Conservation (phyloP, 1,140 invertebrate genomes). For the Drosophila obscura region DNA sequence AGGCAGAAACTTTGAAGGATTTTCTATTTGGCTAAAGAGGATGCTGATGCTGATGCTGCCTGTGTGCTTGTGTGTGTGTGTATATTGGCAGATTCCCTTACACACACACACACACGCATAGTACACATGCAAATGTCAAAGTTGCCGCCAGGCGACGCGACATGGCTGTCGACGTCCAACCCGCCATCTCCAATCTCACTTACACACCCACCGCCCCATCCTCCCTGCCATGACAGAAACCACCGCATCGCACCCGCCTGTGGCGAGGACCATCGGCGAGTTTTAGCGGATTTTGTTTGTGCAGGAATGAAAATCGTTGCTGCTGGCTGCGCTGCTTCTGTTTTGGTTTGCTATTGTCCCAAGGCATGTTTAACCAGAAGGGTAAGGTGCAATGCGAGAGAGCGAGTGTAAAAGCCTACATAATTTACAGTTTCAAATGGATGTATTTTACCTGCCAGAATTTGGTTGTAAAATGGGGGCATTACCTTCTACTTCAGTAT, state of each 20-base stretch:
- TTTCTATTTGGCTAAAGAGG: conserved; percentile 24
- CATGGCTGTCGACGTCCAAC: conserved; percentile 36
- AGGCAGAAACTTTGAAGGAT: conserved; percentile 37
- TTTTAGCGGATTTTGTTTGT: conserved; percentile 56
- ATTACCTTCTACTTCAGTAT: too few species aligned
- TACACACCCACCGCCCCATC: background rate
- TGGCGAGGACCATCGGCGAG: conserved; percentile 41
- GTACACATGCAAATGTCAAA: conserved; percentile 58
- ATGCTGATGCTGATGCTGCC: conserved; percentile 36
- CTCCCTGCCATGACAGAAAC: conserved; percentile 1
- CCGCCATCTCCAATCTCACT: background rate
- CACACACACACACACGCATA: conserved; percentile 27
- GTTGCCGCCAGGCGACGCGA: conserved; percentile 16
- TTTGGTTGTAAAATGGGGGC: too few species aligned
- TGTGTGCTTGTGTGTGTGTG: conserved; percentile 11
- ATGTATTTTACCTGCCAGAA: too few species aligned
- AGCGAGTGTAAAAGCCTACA: background rate
- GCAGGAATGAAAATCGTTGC: conserved; percentile 41
- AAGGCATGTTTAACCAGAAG: background rate
- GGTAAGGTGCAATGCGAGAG: background rate
- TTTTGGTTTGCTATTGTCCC: conserved; percentile 3
- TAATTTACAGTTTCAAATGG: background rate
- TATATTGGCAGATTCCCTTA: conserved; percentile 22
- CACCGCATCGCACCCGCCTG: conserved; percentile 1
- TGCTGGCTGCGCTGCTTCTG: background rate